phyloP scores from a whole-genome alignment of 2,113 vertebrate genomes.

The Gadus macrocephalus region DNA sequence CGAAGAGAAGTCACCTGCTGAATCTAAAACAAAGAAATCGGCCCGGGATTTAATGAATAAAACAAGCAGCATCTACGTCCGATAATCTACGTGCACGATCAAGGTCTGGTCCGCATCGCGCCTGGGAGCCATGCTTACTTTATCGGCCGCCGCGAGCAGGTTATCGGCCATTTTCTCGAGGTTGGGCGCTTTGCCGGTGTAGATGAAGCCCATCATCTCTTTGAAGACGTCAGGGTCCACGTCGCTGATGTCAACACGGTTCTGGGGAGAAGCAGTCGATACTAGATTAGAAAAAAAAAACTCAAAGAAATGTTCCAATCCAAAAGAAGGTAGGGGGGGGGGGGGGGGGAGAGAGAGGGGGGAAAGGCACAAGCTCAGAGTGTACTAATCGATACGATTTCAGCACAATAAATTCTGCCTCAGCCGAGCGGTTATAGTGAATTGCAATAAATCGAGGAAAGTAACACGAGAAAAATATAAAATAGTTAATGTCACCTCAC shows the following conservation, averaged over 20 bases:
- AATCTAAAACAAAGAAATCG: no score
- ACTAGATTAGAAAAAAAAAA: not conserved
- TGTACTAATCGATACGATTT: not conserved
- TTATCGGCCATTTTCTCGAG: conserved; percentile 98
- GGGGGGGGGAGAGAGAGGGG: no score
- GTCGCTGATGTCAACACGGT: conserved; percentile 97
- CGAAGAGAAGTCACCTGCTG: no score
- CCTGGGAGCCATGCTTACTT: conserved; percentile 69
- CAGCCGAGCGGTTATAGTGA: not conserved
- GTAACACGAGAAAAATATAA: not conserved
- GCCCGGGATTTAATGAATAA: no score
- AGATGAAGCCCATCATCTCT: conserved; percentile 99
- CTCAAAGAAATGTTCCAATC: not conserved
- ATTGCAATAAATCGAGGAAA: not conserved
- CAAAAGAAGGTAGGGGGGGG: not conserved
- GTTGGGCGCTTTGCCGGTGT: conserved; percentile 97
- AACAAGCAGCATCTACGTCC: no score
- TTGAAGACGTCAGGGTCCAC: conserved; percentile 98
- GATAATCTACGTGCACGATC: no score
- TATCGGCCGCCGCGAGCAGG: conserved; percentile 96
- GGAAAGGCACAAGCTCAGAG: not conserved
- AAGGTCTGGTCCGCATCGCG: not conserved
- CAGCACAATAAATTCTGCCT: not conserved
- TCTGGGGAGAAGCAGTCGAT: conserved; percentile 64
- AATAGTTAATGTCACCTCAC: conserved; percentile 54